Evolutionary conservation across 2,888 invertebrate genomes (phyloP), one percentile per base, ranked within the genome.

Genomic region (Melinaea menophilus): DNA sequence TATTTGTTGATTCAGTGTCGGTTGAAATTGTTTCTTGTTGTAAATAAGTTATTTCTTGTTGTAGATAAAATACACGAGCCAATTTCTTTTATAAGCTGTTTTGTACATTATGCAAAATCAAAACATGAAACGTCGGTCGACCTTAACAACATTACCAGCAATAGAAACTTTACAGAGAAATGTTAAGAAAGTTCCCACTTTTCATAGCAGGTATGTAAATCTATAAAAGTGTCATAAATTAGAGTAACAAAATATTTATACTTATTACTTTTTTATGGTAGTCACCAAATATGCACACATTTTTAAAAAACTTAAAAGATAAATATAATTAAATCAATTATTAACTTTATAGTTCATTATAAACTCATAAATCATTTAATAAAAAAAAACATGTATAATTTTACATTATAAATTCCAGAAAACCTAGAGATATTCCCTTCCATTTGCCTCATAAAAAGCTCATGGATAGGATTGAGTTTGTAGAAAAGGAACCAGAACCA

Each of bases 401-500:
- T 61, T 62, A 55, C 63, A 75, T 9, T 31, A 9, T 3, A 1
- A 31, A 7, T 51, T 79, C 45, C 75, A 90, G 90, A 65, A 86
- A 81, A 71, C 69, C 84, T 2, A 75, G 80, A 4, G 86, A 88
- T 57, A 82, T 93, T 56, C 92, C 92, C 5, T 93, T 93, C 72
- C 92, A 93, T 73, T 79, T 93, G 63, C 93, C 93, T 0, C 93
- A 93, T 72, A 92, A 90, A 72, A 93, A 92, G 71, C 77, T 94
- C 34, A 75, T 94, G 66, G 93, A 93, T 70, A 93, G 92, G 78
- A 92, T 93, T 63, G 93, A 93, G 77, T 89, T 84, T 72, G 92
- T 92, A 41, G 88, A 86, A 70, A 82, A 86, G 65, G 81, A 85
- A 63, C 90, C 92, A 0, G 93, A 94, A 75, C 94, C 94, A 34